Base-by-base conservation (phyloP, 2,113 vertebrate species). In the Microcebus griseorufus region DNA sequence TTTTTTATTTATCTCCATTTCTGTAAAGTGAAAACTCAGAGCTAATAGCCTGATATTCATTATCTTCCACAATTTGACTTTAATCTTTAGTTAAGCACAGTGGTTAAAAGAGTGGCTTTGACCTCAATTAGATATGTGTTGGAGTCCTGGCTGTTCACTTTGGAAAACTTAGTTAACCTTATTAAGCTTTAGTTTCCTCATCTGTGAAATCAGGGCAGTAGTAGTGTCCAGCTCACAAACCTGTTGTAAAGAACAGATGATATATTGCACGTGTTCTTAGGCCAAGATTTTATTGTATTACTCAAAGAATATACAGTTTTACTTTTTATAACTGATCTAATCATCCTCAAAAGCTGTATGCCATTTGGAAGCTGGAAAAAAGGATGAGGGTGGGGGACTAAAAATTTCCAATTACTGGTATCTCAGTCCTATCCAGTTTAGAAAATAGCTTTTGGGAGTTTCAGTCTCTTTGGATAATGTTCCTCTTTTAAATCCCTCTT, bases 241-340 rank as follows among this genome's bases (percentile, higher is more conserved):
- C 0, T 64, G 20, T 62, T 95, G 9, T 42, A 78, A 75, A 51
- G n/a, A 70, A 75, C 32, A 91, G 37, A 80, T 58, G 13, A 64
- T 45, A 64, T 55, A 58, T 29, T 51, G 29, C 13, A 16, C 58
- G 42, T 79, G 6, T 82, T 82, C 39, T 83, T 34, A 32, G 42
- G 23, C 65, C 45, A 90, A 67, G 39, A 89, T 53, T 95, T 58
- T 91, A 89, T 78, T 91, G 20, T 87, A 48, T 79, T 86, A 45
- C 3, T 93, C 42, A 85, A 42, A 93, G 42, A 79, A 64, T n/a
- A 48, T 75, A 9, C 48, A n/a, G 58, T 62, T 94, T 96, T 60
- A 93, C 65, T 29, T 62, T 53, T 85, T 53, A 73, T 89, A 90
- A 67, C 12, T 78, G 34, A 85, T 89, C 76, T 86, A 58, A 25